Evolutionary conservation across 2,797 vertebrate genomes (phyloP).

Genomic region (Pangasius sanitwongsei): DNA sequence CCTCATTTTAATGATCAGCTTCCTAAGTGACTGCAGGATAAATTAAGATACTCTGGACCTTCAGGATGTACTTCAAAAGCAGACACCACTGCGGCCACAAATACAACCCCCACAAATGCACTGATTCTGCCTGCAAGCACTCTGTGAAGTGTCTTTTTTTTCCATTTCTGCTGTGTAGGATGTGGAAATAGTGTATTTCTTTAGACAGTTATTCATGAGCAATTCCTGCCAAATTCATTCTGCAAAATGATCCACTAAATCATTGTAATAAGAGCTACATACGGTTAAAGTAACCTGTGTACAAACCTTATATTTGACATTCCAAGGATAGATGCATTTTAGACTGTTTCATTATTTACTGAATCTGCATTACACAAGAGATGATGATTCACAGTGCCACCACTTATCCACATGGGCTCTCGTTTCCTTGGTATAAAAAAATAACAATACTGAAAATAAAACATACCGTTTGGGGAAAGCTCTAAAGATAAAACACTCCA

Average conservation of each 20-base stretch:
- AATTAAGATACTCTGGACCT: conserved; percentile 41
- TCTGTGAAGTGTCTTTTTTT: not conserved
- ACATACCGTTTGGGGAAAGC: not conserved
- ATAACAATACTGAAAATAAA: not conserved
- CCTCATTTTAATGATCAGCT: conserved; percentile 49
- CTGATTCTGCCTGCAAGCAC: not conserved
- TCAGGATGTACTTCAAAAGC: conserved; percentile 28
- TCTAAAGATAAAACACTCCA: not conserved
- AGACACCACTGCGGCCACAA: not conserved
- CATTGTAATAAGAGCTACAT: not conserved
- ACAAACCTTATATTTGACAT: not conserved
- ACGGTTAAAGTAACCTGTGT: not conserved
- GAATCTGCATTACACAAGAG: conserved; percentile 17
- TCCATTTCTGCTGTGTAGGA: not conserved
- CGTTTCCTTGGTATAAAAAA: not conserved
- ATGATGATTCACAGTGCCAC: conserved; percentile 8
- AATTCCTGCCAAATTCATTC: not conserved
- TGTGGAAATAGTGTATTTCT: not conserved
- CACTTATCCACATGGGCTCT: not conserved
- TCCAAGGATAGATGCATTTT: not conserved
- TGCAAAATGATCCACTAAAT: not conserved
- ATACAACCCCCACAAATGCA: conserved; percentile 7
- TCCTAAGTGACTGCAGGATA: conserved; percentile 41
- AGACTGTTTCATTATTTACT: conserved; percentile 36
- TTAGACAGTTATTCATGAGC: not conserved